Evolutionary conservation across 2,113 vertebrate genomes (phyloP).

Genomic region (Podarcis cretensis): DNA sequence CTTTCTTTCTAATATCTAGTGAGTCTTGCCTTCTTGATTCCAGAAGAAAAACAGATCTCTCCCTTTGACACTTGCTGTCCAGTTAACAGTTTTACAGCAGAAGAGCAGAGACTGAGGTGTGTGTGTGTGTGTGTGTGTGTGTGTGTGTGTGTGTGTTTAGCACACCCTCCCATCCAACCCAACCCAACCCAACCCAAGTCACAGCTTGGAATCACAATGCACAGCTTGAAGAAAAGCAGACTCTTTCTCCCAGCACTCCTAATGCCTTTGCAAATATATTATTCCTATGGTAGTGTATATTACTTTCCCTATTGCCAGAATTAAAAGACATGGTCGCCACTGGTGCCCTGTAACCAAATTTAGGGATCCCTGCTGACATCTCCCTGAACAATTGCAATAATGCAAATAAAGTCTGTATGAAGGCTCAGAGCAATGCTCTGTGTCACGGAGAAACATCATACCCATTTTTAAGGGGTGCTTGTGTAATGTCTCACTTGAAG

Average conservation of each 20-base stretch:
- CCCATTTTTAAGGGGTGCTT: background rate
- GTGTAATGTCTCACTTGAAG: background rate
- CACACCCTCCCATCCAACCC: background rate
- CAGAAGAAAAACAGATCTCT: background rate
- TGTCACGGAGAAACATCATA: background rate
- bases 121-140: background rate
- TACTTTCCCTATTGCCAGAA: background rate
- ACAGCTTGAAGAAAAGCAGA: no score
- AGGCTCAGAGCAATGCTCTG: background rate
- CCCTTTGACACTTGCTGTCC: background rate
- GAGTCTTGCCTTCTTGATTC: background rate
- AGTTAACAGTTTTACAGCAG: background rate
- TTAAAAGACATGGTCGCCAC: background rate
- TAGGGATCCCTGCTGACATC: no score
- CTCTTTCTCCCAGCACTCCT: background rate
- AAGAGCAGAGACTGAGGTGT: background rate
- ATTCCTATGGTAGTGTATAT: background rate
- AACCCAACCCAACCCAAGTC: background rate
- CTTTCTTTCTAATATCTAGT: background rate
- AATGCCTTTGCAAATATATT: background rate
- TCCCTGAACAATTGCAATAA: background rate
- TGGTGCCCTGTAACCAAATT: no score
- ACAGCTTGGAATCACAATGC: background rate
- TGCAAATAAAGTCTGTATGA: background rate
- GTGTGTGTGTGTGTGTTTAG: background rate